phyloP scores from a whole-genome alignment of 2,797 vertebrate genomes.

The Pangasius macronema region DNA sequence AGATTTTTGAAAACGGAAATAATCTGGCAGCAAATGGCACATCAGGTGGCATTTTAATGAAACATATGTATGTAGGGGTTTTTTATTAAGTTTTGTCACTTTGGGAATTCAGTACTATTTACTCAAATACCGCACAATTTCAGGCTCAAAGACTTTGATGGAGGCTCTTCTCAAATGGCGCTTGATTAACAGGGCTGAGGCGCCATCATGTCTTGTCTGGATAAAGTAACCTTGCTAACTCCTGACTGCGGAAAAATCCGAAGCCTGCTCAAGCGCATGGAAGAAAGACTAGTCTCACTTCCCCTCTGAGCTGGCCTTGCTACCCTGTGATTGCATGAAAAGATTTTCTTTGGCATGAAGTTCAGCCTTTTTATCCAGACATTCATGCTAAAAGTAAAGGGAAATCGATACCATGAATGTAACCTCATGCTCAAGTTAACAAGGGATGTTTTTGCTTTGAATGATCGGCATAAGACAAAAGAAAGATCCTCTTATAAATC shows the following conservation, averaged over 20 bases:
- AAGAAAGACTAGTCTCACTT: background rate
- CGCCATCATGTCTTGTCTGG: slow-evolving; percentile 29
- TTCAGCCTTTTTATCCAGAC: slow-evolving; percentile 8
- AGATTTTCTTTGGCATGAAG: slow-evolving; percentile 7
- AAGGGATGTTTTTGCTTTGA: slow-evolving; percentile 44
- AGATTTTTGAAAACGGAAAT: slow-evolving; percentile 43
- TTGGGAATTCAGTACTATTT: slow-evolving; percentile 19
- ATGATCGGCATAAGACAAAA: slow-evolving; percentile 57
- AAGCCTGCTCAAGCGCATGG: background rate
- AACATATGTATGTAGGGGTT: slow-evolving; percentile 22
- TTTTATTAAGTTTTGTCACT: background rate
- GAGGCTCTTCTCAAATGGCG: slow-evolving; percentile 31
- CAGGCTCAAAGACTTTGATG: slow-evolving; percentile 50
- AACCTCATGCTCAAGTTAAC: slow-evolving; percentile 22
- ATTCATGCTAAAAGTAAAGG: background rate
- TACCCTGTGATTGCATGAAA: slow-evolving; percentile 6
- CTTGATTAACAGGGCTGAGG: slow-evolving; percentile 45
- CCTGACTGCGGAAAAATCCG: slow-evolving; percentile 10
- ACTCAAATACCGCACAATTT: slow-evolving; percentile 12
- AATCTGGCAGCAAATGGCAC: slow-evolving; percentile 31
- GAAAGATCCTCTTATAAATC: slow-evolving; percentile 41
- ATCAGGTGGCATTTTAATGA: slow-evolving; percentile 43
- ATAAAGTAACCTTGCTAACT: background rate
- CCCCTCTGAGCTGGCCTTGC: background rate
- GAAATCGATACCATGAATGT: slow-evolving; percentile 13